A percentile compares a stretch with the other conserved stretches of the same genome.
These are phyloP conservation scores for Megaceryle maxima DNA, from an alignment of 2,113 vertebrate species.

Conservation along the genomic window DNA sequence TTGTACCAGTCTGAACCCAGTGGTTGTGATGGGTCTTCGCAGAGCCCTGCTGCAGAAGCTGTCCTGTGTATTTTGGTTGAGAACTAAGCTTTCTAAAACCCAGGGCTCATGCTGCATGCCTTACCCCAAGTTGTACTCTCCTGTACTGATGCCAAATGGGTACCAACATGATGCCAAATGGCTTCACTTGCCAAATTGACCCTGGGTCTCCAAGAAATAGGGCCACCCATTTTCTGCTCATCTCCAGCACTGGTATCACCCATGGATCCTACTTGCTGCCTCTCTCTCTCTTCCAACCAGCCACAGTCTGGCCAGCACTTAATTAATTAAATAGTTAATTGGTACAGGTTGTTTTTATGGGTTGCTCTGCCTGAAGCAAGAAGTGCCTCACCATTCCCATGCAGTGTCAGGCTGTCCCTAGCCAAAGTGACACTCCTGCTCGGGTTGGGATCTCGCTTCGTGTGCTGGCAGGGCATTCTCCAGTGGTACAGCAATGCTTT, in stretches of 20 bases:
- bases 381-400: rapidly evolving
- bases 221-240: background rate
- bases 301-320: background rate
- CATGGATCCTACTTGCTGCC: rapidly evolving
- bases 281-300: background rate
- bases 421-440: background rate
- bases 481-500: rapidly evolving
- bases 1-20: background rate
- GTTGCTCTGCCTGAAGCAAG: background rate
- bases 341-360: background rate
- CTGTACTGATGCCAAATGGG: background rate
- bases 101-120: rapidly evolving
- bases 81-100: background rate
- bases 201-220: background rate
- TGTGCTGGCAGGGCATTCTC: background rate
- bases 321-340: background rate
- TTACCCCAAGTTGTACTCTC: background rate
- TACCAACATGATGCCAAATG: background rate
- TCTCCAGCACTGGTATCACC: rapidly evolving
- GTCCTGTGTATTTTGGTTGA: background rate
- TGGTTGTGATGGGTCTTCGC: background rate
- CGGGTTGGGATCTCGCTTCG: rapidly evolving
- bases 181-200: rapidly evolving
- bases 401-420: background rate
- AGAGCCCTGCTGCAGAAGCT: background rate